Conservation (phyloP, 2,888 invertebrate genomes). For the Branchipolynoe longqiensis region DNA sequence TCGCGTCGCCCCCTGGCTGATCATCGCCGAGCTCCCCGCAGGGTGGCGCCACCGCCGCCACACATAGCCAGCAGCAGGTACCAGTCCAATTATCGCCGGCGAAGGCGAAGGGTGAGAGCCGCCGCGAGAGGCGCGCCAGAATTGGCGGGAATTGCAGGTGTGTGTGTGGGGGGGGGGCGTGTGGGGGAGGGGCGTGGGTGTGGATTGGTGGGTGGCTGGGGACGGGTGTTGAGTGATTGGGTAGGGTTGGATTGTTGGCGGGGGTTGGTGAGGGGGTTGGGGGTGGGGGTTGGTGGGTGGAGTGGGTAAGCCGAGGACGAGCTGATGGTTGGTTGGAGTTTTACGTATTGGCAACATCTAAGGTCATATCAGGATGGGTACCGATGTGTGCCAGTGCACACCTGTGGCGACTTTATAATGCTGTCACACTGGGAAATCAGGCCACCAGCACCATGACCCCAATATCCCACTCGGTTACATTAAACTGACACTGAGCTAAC, state of each 20-base stretch:
- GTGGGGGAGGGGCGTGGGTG: not conserved
- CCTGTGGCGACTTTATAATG: too few species aligned
- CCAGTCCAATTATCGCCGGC: slow-evolving; percentile 11
- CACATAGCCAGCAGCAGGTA: not conserved
- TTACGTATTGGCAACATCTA: too few species aligned
- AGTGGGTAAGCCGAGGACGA: too few species aligned
- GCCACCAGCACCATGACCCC: too few species aligned
- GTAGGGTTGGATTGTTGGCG: too few species aligned
- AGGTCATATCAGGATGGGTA: too few species aligned
- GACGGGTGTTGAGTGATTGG: too few species aligned
- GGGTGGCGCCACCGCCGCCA: not conserved
- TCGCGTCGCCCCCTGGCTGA: slow-evolving; percentile 37
- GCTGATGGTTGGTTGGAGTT: too few species aligned
- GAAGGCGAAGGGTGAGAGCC: not conserved
- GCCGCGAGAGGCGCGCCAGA: slow-evolving; percentile 13
- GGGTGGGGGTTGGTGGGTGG: not conserved
- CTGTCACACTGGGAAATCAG: too few species aligned
- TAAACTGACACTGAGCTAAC: too few species aligned
- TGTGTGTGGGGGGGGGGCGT: not conserved
- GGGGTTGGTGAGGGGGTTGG: not conserved
- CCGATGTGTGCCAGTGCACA: too few species aligned
- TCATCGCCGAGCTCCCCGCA: slow-evolving; percentile 12
- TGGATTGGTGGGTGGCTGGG: not conserved
- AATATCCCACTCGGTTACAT: too few species aligned
- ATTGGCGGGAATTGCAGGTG: slow-evolving; percentile 1